Percentiles rank a stretch among this genome's conserved stretches.
These are phyloP conservation scores for Notarius quadriscutis DNA, from an alignment of 2,113 vertebrate species.

Conservation along the genomic window DNA sequence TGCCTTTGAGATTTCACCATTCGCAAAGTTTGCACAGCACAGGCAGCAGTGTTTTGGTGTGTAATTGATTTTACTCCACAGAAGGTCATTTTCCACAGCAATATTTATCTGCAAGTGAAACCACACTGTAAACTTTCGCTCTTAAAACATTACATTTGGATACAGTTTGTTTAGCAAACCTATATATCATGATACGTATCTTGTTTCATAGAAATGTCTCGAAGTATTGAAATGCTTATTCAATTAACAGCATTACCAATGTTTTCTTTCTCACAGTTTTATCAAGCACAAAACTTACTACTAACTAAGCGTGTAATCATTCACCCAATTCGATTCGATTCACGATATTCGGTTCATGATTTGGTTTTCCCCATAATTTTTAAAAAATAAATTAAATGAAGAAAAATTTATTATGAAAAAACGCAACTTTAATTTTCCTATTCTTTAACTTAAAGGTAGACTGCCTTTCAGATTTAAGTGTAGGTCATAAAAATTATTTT, in stretches of 20 bases:
- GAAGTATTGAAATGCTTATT: neutral
- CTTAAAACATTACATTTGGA: neutral
- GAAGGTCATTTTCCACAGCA: slow-evolving; percentile 11
- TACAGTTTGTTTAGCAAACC: neutral
- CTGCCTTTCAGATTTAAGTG: too few species aligned
- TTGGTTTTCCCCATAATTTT: too few species aligned
- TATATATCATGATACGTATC: neutral
- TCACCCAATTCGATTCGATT: too few species aligned
- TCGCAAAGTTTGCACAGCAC: neutral
- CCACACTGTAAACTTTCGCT: neutral
- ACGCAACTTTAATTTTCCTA: too few species aligned
- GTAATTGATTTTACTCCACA: slow-evolving; percentile 8
- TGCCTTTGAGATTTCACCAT: neutral
- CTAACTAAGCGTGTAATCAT: neutral
- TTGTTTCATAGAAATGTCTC: neutral
- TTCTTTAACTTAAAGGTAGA: too few species aligned
- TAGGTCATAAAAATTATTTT: too few species aligned
- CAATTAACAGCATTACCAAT: neutral
- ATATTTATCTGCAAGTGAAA: neutral
- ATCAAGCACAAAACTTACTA: neutral
- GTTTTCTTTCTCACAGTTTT: neutral
- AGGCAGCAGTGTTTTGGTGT: neutral
- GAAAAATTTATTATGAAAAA: too few species aligned
- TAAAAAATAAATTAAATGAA: too few species aligned
- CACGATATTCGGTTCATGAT: too few species aligned